Percentiles rank a stretch among this genome's conserved stretches.
Evolutionary conservation across 2,113 vertebrate species (phyloP).

Genomic region (Hylia prasina): DNA sequence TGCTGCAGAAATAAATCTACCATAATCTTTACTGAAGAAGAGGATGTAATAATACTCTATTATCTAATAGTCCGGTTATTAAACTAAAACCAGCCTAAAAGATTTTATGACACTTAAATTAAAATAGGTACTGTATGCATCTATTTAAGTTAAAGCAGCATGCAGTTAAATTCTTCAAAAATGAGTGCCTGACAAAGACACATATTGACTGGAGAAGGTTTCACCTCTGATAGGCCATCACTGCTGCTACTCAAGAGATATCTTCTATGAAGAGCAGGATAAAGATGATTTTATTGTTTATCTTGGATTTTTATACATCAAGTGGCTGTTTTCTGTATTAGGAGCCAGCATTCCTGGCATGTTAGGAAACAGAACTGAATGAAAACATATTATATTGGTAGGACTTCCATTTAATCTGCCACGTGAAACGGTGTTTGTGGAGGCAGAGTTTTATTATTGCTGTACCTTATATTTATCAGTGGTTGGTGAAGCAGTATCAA

Average conservation of each 20-base stretch:
- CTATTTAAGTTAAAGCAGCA: conserved; percentile 49
- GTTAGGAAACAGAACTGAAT: conserved; percentile 44
- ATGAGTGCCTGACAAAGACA: conserved; percentile 41
- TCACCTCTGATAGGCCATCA: conserved; percentile 10
- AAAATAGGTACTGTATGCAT: conserved; percentile 4
- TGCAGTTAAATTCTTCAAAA: conserved; percentile 35
- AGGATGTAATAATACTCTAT: background rate
- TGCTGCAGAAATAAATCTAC: background rate
- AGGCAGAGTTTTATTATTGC: background rate
- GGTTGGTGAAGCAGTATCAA: conserved; percentile 7
- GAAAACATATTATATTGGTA: conserved; percentile 5
- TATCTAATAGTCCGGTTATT: conserved; percentile 18
- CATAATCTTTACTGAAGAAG: background rate
- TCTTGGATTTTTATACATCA: conserved; percentile 53
- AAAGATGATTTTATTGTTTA: conserved; percentile 51
- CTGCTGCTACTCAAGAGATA: background rate
- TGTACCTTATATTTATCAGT: background rate
- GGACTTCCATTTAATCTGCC: conserved; percentile 52
- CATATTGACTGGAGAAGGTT: conserved; percentile 44
- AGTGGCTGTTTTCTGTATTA: background rate
- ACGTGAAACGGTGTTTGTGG: background rate
- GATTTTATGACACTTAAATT: conserved; percentile 51
- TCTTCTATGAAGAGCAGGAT: conserved; percentile 36
- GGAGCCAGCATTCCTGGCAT: conserved; percentile 14
- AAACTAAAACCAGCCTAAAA: conserved; percentile 31